phyloP scores from a whole-genome alignment of 2,888 invertebrate species.

The Drosophila pegasa region DNA sequence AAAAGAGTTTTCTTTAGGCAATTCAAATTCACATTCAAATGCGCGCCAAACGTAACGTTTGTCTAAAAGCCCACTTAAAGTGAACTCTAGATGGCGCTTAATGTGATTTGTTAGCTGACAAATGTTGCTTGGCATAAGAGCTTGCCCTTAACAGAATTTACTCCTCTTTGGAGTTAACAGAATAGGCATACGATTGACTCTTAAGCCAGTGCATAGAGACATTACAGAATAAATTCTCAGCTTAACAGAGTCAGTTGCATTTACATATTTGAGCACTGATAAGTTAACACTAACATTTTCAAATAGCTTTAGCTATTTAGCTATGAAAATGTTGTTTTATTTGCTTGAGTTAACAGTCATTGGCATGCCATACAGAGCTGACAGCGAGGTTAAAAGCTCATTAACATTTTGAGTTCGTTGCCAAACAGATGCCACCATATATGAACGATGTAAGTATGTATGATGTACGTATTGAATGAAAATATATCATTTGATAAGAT shows the following conservation, averaged over 20 bases:
- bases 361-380: background rate
- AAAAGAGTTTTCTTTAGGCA: slow-evolving; percentile 13
- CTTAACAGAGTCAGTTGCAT: background rate
- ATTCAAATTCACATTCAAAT: background rate
- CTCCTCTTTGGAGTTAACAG: background rate
- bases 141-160: background rate
- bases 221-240: background rate
- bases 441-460: too few relatives aligned
- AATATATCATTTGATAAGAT: too few relatives aligned
- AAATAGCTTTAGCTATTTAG: background rate
- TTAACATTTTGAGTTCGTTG: background rate
- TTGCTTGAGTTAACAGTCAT: background rate
- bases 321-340: too few relatives aligned
- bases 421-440: background rate
- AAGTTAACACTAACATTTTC: background rate
- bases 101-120: slow-evolving; percentile 11
- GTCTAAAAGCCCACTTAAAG: rapidly evolving
- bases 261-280: background rate
- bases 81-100: slow-evolving; percentile 44
- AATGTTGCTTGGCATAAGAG: slow-evolving; percentile 9
- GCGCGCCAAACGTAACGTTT: background rate
- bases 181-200: too few relatives aligned
- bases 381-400: background rate
- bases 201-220: too few relatives aligned
- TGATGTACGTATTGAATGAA: too few relatives aligned